Conservation (phyloP, 2,797 vertebrate species). For the Anniella stebbinsi region DNA sequence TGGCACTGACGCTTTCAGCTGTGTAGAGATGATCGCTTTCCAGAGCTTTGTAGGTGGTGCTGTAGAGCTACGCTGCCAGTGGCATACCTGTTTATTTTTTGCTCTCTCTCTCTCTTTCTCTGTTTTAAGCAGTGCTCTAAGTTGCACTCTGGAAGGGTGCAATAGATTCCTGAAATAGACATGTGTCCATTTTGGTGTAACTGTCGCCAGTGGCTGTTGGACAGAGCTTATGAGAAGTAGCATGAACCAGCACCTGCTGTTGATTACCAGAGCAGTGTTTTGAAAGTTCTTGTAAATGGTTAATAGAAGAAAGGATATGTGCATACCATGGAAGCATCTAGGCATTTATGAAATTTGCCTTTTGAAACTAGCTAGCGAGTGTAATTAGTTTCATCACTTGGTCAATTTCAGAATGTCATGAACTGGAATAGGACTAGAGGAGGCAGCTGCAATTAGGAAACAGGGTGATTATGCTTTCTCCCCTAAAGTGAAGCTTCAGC, state of each 20-base stretch:
- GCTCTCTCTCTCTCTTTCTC: not conserved
- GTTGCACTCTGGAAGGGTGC: not conserved
- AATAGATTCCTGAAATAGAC: not conserved
- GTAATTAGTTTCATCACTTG: not conserved
- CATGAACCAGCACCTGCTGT: accelerated
- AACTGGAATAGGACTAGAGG: not conserved
- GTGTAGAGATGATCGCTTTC: not conserved
- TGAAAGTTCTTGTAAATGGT: not conserved
- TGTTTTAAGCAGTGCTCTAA: not conserved
- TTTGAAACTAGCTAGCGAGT: too few relatives aligned
- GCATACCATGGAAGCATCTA: too few relatives aligned
- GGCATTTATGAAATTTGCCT: not conserved
- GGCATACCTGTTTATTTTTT: not conserved
- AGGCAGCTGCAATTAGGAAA: not conserved
- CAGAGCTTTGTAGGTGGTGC: not conserved
- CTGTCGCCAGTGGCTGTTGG: not conserved
- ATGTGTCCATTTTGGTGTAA: not conserved
- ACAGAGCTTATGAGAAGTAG: not conserved
- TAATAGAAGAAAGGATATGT: not conserved
- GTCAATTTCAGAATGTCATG: not conserved
- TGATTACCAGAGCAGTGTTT: not conserved
- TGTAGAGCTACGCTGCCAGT: not conserved
- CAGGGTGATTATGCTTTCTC: not conserved
- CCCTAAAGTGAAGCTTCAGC: not conserved
- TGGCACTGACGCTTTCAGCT: not conserved